Conservation (phyloP, 2,888 invertebrate species). For the Clitarchus hookeri region DNA sequence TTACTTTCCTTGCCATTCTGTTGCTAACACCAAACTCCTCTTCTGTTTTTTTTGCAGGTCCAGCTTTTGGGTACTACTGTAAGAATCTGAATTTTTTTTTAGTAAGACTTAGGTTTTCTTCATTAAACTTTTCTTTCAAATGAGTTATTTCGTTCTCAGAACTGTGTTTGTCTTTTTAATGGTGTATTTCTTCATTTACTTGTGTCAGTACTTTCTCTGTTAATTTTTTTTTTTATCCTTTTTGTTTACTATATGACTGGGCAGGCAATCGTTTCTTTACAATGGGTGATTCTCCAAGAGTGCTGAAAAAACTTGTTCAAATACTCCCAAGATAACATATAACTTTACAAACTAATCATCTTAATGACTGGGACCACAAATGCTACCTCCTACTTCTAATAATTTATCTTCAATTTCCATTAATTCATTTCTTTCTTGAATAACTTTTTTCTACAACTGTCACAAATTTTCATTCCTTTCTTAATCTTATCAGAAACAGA, state of each 20-base stretch:
- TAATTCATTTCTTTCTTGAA: not conserved
- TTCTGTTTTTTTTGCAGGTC: not conserved
- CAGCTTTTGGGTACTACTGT: not conserved
- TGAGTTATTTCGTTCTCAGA: not conserved
- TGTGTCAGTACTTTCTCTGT: not conserved
- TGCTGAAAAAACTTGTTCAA: too few relatives aligned
- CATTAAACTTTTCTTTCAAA: slow-evolving; percentile 15
- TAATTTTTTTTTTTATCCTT: not conserved
- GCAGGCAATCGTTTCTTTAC: too few relatives aligned
- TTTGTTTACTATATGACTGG: not conserved
- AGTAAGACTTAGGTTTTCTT: not conserved
- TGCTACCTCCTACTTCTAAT: not conserved
- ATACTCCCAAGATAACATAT: not conserved
- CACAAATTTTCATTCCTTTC: not conserved
- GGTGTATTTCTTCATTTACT: not conserved
- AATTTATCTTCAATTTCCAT: not conserved
- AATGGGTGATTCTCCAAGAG: too few relatives aligned
- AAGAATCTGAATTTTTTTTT: not conserved
- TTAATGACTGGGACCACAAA: not conserved
- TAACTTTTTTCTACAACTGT: not conserved
- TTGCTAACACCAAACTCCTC: slow-evolving; percentile 18
- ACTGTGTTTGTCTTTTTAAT: not conserved
- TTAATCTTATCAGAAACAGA: not conserved
- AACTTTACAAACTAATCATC: not conserved
- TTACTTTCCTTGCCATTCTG: not conserved